Evolutionary conservation across 2,113 vertebrate genomes (phyloP).

Genomic region (Lichenostomus cassidix): DNA sequence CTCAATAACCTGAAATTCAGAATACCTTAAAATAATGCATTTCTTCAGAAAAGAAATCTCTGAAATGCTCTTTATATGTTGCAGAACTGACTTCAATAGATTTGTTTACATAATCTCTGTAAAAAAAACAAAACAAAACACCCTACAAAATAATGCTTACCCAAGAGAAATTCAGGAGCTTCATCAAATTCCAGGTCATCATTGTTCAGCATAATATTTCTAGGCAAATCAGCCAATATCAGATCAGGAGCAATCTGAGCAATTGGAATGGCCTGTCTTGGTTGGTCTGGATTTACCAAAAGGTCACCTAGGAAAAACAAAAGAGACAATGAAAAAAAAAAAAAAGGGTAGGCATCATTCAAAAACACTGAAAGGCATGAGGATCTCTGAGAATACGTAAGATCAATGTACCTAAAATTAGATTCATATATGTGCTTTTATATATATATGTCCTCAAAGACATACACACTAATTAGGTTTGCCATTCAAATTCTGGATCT

Average conservation of each 20-base stretch:
- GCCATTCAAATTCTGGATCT: background rate
- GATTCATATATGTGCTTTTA: background rate
- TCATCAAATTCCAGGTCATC: slow-evolving; percentile 87
- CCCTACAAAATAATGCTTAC: slow-evolving; percentile 60
- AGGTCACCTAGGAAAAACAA: slow-evolving; percentile 80
- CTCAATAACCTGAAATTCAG: background rate
- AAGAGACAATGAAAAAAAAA: background rate
- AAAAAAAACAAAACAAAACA: background rate
- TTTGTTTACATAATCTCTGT: background rate
- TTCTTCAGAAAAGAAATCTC: background rate
- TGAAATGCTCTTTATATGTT: background rate
- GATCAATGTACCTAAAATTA: background rate
- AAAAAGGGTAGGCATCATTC: background rate
- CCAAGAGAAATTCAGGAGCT: slow-evolving; percentile 85
- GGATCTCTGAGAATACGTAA: background rate
- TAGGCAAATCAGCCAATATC: slow-evolving; percentile 87
- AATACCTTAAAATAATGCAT: background rate
- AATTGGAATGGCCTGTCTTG: slow-evolving; percentile 82
- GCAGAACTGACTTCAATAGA: background rate
- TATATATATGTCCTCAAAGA: background rate
- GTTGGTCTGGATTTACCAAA: slow-evolving; percentile 81
- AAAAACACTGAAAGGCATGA: background rate
- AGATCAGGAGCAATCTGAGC: slow-evolving; percentile 93
- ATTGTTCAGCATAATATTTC: slow-evolving; percentile 84
- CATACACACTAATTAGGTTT: background rate